A percentile compares a stretch with the other conserved stretches of the same genome.
Evolutionary conservation across 2,888 invertebrate species (phyloP).

Genomic region (Drosophila nr. perissopoda): DNA sequence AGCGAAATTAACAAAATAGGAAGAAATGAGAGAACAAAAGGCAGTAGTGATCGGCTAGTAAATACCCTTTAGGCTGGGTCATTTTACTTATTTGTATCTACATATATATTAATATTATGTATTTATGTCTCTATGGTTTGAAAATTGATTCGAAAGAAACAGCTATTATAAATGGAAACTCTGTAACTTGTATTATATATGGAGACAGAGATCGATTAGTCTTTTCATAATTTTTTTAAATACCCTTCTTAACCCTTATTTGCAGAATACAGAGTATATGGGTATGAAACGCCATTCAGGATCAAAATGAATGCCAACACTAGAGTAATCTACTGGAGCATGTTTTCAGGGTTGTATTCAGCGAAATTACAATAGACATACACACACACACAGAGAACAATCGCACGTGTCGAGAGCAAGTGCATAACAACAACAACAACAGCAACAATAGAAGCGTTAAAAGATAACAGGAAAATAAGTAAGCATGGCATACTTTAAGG

Average conservation of each 20-base stretch:
- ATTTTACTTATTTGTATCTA: too few species aligned
- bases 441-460: slow-evolving; percentile 19
- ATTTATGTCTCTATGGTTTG: background rate
- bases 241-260: background rate
- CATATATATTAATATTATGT: background rate
- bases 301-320: slow-evolving; percentile 3
- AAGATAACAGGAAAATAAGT: slow-evolving; percentile 3
- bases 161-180: background rate
- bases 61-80: background rate
- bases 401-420: slow-evolving; percentile 32
- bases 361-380: slow-evolving; percentile 27
- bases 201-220: background rate
- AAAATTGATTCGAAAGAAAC: background rate
- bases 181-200: background rate
- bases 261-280: background rate
- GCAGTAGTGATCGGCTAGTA: too few species aligned
- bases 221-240: background rate
- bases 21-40: background rate
- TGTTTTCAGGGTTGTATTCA: slow-evolving; percentile 42
- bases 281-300: too few species aligned
- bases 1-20: slow-evolving; percentile 2
- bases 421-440: slow-evolving; percentile 47
- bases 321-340: slow-evolving; percentile 30
- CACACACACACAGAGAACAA: slow-evolving; percentile 8
- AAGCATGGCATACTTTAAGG: slow-evolving; percentile 64